These are phyloP conservation scores for Gnatocerus cornutus DNA, from an alignment of 2,888 invertebrate species.

Conservation along the genomic window DNA sequence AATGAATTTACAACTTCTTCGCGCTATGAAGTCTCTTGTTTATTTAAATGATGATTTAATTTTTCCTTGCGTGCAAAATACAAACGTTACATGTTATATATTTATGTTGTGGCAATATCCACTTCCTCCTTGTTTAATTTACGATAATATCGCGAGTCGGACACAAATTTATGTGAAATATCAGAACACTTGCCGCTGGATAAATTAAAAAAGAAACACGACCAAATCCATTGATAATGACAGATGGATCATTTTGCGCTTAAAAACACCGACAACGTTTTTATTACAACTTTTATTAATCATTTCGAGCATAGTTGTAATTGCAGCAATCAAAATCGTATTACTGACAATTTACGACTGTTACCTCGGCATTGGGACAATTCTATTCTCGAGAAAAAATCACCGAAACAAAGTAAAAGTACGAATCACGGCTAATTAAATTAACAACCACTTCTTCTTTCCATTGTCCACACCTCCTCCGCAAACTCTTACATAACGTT, in stretches of 20 bases:
- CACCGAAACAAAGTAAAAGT: slow-evolving; percentile 10
- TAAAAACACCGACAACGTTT: slow-evolving; percentile 7
- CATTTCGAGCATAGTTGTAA: slow-evolving; percentile 19
- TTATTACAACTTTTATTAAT: slow-evolving; percentile 24
- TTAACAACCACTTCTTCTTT: slow-evolving; percentile 15
- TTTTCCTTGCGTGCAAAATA: slow-evolving; percentile 46
- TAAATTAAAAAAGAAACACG: slow-evolving; percentile 2
- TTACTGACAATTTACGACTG: slow-evolving; percentile 23
- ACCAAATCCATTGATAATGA: not conserved
- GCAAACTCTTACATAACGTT: slow-evolving; percentile 19
- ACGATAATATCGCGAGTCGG: slow-evolving; percentile 25
- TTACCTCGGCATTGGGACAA: slow-evolving; percentile 26
- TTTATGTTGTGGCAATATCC: slow-evolving; percentile 26
- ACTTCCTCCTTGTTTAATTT: slow-evolving; percentile 37
- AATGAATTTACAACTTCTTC: slow-evolving; percentile 52
- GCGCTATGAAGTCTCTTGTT: slow-evolving; percentile 55
- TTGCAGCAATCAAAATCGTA: slow-evolving; percentile 35
- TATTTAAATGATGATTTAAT: slow-evolving; percentile 54
- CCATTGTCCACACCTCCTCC: slow-evolving; percentile 2
- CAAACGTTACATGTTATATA: slow-evolving; percentile 25
- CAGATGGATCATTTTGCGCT: slow-evolving; percentile 11
- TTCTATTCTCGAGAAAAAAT: not conserved
- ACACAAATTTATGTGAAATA: slow-evolving; percentile 35
- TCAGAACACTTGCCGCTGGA: slow-evolving; percentile 7
- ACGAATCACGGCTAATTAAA: slow-evolving; percentile 19